Percentiles rank a stretch among this genome's conserved stretches.
Evolutionary conservation across 2,888 invertebrate species (phyloP).

Genomic region (Macroteleia sp.): DNA sequence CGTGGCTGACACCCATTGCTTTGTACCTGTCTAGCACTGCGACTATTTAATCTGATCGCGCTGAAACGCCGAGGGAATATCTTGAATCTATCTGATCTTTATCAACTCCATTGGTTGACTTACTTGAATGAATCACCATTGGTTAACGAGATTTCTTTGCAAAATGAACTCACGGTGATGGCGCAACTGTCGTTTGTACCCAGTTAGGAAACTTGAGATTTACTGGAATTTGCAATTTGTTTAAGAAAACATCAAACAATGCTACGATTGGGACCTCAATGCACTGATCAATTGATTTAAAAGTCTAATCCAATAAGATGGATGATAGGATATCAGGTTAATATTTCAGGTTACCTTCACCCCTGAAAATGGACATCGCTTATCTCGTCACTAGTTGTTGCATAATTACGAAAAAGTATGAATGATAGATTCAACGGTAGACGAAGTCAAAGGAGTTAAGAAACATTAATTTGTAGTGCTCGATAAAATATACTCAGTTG

Average conservation of each 20-base stretch:
- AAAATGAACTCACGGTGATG: conserved; percentile 39
- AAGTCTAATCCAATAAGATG: too few species aligned
- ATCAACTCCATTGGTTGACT: conserved; percentile 45
- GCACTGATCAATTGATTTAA: too few species aligned
- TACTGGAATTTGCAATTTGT: conserved; percentile 19
- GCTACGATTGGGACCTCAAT: too few species aligned
- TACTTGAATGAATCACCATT: conserved; percentile 60
- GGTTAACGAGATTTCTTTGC: conserved; percentile 53
- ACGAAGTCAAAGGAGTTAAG: conserved; percentile 53
- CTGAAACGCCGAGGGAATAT: conserved; percentile 48
- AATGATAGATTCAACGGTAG: not conserved
- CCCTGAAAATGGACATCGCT: too few species aligned
- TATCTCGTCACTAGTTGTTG: not conserved
- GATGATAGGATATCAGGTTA: too few species aligned
- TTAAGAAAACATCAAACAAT: not conserved
- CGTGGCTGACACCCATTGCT: conserved; percentile 34
- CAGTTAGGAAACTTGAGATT: conserved; percentile 19
- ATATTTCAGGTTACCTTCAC: too few species aligned
- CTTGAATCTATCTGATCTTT: conserved; percentile 54
- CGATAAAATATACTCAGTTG: conserved; percentile 50
- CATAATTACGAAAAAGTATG: not conserved
- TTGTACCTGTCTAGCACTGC: conserved; percentile 44
- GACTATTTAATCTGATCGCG: conserved; percentile 62
- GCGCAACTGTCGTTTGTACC: conserved; percentile 44
- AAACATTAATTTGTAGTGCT: conserved; percentile 75